These are phyloP conservation scores for Digitonthophagus gazella DNA, from an alignment of 2,888 invertebrate genomes.

Conservation along the genomic window DNA sequence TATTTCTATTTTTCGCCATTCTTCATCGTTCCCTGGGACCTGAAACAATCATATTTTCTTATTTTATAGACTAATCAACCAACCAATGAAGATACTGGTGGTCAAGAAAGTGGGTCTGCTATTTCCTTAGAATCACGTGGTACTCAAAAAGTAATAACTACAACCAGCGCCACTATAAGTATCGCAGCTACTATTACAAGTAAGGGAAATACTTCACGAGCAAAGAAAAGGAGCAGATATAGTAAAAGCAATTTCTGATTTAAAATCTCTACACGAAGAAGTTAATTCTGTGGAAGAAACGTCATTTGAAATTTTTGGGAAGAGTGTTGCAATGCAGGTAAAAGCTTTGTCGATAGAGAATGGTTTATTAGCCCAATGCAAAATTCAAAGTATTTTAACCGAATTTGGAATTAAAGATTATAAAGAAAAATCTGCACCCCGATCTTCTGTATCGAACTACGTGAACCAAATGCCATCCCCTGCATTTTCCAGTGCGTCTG, in stretches of 20 bases:
- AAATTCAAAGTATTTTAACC: constrained; percentile 20
- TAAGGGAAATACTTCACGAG: background rate
- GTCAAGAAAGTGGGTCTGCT: background rate
- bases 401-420: constrained; percentile 21
- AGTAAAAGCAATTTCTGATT: background rate
- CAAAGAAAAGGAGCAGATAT: constrained; percentile 3
- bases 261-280: constrained; percentile 16
- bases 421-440: background rate
- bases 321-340: constrained; percentile 20
- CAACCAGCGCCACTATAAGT: background rate
- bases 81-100: constrained; percentile 6
- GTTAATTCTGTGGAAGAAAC: constrained; percentile 18
- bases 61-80: constrained; percentile 1
- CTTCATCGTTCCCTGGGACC: constrained; percentile 14
- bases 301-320: constrained; percentile 20
- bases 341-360: constrained; percentile 15
- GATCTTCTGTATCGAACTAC: background rate
- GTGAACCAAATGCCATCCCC: background rate
- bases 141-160: background rate
- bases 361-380: constrained; percentile 10
- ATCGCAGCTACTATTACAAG: background rate
- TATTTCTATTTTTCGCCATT: constrained; percentile 19
- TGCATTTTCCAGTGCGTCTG: background rate
- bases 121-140: background rate
- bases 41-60: constrained; percentile 2